phyloP scores from a whole-genome alignment of 2,888 invertebrate species.

The Eumerus sabulonum region DNA sequence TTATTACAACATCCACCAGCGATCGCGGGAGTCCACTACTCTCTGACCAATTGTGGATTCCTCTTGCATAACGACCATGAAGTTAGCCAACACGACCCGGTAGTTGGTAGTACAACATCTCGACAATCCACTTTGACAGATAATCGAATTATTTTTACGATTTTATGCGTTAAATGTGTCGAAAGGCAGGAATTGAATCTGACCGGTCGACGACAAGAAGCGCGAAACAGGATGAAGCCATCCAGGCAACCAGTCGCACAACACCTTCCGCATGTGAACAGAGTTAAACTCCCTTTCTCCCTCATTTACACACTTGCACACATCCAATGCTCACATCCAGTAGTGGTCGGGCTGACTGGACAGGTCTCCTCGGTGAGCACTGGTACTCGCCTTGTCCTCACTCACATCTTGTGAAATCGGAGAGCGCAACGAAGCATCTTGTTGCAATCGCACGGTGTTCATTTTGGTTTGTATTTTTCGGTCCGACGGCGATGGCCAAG shows the following conservation, averaged over 20 bases:
- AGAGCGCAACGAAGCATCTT: conserved; percentile 51
- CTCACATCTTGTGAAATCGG: conserved; percentile 30
- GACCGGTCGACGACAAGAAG: background rate
- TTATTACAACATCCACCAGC: conserved; percentile 3
- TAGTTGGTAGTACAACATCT: conserved; percentile 11
- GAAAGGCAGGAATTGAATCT: conserved; percentile 10
- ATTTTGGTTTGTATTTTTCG: conserved; percentile 20
- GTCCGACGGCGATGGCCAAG: conserved; percentile 14
- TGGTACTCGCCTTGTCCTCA: too few species aligned
- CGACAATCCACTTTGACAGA: conserved; percentile 30
- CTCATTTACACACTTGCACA: too few species aligned
- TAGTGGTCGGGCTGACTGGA: conserved; percentile 44
- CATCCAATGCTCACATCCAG: conserved; percentile 55
- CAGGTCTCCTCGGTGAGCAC: conserved; percentile 11
- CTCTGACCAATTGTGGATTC: conserved; percentile 1
- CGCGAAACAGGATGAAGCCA: conserved; percentile 31
- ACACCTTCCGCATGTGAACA: conserved; percentile 24
- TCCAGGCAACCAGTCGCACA: conserved; percentile 25
- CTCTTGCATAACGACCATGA: conserved; percentile 33
- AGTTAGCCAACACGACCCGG: conserved; percentile 3
- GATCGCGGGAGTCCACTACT: background rate
- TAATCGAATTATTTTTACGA: conserved; percentile 45
- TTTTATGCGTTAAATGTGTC: conserved; percentile 7
- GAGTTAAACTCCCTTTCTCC: too few species aligned
- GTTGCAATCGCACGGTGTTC: conserved; percentile 27